Evolutionary conservation across 2,888 invertebrate species (phyloP).

Genomic region (Drepana falcataria): DNA sequence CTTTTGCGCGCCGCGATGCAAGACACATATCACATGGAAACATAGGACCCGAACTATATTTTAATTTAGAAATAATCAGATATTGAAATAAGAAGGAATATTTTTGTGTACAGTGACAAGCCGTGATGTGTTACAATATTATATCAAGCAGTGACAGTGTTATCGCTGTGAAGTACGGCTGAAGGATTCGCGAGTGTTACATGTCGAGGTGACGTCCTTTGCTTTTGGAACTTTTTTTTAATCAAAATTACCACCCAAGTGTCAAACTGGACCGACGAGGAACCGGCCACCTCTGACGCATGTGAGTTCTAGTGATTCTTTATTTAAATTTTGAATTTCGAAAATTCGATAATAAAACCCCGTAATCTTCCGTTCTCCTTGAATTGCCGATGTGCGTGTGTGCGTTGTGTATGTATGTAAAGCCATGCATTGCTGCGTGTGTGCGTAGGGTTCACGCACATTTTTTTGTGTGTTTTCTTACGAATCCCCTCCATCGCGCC

Average conservation of each 20-base stretch:
- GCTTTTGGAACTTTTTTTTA: conserved; percentile 61
- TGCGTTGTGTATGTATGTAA: conserved; percentile 43
- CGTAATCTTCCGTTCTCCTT: conserved; percentile 62
- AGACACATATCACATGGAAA: conserved; percentile 74
- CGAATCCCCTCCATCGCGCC: conserved; percentile 53
- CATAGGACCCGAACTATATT: conserved; percentile 73
- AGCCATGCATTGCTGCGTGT: conserved; percentile 34
- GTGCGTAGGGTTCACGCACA: conserved; percentile 70
- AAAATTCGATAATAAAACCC: conserved; percentile 38
- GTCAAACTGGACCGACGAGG: conserved; percentile 77
- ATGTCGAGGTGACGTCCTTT: conserved; percentile 62
- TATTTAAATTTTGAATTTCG: conserved; percentile 29
- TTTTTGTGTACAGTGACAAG: conserved; percentile 59
- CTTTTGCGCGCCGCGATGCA: conserved; percentile 44
- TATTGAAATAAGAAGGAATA: conserved; percentile 39
- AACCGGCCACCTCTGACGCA: conserved; percentile 75
- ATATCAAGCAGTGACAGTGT: conserved; percentile 59
- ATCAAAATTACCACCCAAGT: conserved; percentile 76
- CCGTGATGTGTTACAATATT: conserved; percentile 64
- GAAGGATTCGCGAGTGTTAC: conserved; percentile 56
- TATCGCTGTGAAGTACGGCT: conserved; percentile 53
- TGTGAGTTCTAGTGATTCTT: conserved; percentile 51
- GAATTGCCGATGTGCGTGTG: conserved; percentile 30
- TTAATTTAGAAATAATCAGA: conserved; percentile 45
- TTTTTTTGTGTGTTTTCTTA: conserved; percentile 69